Evolutionary conservation across 1,140 invertebrate species (phyloP).

Genomic region (Macrocentrus cingulum): DNA sequence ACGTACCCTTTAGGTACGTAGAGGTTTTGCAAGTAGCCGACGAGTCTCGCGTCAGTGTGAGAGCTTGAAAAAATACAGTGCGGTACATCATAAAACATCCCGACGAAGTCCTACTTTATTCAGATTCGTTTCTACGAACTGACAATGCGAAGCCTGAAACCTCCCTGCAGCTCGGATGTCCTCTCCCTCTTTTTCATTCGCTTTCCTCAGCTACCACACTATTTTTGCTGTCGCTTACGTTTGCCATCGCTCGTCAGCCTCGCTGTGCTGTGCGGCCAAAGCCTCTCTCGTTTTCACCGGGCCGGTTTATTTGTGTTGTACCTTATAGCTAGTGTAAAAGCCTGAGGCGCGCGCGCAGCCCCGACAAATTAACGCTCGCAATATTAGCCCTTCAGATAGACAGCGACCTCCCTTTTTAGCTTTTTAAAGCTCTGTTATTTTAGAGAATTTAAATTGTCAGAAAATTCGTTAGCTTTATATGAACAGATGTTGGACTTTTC

Average conservation of each 20-base stretch:
- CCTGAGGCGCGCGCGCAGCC: background rate
- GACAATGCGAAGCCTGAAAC: slow-evolving; percentile 17
- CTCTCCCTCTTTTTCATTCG: slow-evolving; percentile 1
- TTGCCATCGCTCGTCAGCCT: background rate
- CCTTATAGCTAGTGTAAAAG: slow-evolving; percentile 12
- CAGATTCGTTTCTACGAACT: slow-evolving; percentile 27
- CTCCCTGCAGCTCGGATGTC: slow-evolving; percentile 11
- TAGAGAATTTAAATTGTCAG: no score
- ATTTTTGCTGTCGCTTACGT: background rate
- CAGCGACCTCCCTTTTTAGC: no score
- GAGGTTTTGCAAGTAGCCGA: no score
- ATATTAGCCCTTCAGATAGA: slow-evolving; percentile 9
- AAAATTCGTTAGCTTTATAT: no score
- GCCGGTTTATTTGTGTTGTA: no score
- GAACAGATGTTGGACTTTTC: no score
- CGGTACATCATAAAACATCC: slow-evolving; percentile 13
- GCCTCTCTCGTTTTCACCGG: background rate
- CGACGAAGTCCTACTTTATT: slow-evolving; percentile 35
- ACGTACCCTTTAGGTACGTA: no score
- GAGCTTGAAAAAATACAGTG: no score
- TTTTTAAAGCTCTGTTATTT: no score
- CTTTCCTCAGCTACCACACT: slow-evolving; percentile 4
- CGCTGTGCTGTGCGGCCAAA: background rate
- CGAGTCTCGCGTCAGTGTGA: no score
- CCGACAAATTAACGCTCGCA: slow-evolving; percentile 5